Percentiles rank a stretch among this genome's conserved stretches.
These are phyloP conservation scores for Sporophila hypoxantha DNA, from an alignment of 2,113 vertebrate genomes.

Conservation along the genomic window DNA sequence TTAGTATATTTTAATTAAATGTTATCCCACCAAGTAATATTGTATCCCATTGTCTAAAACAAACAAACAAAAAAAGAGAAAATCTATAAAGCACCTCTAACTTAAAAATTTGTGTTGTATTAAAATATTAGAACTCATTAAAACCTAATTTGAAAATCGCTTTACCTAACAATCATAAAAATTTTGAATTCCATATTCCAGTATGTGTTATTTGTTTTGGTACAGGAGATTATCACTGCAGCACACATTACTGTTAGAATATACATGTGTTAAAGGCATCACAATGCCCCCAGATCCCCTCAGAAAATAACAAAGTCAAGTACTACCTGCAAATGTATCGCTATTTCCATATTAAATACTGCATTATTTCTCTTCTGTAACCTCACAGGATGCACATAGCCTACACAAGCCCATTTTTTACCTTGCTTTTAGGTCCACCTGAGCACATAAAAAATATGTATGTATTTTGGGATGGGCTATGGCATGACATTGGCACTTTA, in stretches of 20 bases:
- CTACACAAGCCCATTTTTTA: neutral
- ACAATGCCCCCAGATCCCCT: neutral
- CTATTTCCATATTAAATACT: slow-evolving; percentile 5
- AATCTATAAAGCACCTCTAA: slow-evolving; percentile 43
- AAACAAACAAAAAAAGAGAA: neutral
- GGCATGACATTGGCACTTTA: neutral
- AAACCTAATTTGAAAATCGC: slow-evolving; percentile 72
- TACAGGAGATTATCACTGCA: slow-evolving; percentile 9
- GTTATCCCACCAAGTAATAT: slow-evolving; percentile 69
- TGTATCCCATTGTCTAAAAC: slow-evolving; percentile 64
- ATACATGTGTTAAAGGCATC: neutral
- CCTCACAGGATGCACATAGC: neutral
- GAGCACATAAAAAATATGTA: neutral
- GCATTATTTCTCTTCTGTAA: neutral
- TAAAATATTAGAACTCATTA: slow-evolving; percentile 76
- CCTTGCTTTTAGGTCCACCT: neutral
- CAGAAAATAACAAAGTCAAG: neutral
- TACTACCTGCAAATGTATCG: neutral
- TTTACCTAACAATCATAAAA: slow-evolving; percentile 54
- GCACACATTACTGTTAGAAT: neutral
- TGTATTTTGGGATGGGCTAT: neutral
- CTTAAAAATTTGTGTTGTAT: slow-evolving; percentile 63
- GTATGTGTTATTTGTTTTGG: slow-evolving; percentile 21
- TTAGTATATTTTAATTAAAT: slow-evolving; percentile 89
- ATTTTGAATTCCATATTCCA: slow-evolving; percentile 29